Percentiles rank a stretch among this genome's conserved stretches.
These are phyloP conservation scores for Channallabes apus DNA, from an alignment of 2,797 vertebrate species.

Conservation along the genomic window DNA sequence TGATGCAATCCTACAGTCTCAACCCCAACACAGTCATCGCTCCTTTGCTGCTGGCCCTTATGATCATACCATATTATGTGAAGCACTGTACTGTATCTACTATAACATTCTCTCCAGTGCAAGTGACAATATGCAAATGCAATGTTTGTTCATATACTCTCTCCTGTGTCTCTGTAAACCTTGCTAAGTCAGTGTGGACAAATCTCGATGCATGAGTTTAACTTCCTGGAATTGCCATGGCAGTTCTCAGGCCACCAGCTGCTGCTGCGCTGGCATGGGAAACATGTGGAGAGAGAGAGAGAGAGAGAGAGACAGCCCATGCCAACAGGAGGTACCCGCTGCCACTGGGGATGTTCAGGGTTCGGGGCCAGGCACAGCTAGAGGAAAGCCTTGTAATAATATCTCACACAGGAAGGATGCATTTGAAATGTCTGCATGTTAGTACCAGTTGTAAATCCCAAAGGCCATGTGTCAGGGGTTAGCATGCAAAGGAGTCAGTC, in stretches of 20 bases:
- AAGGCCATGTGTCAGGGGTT: conserved; percentile 29
- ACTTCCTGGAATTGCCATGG: conserved; percentile 32
- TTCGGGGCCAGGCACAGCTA: conserved; percentile 49
- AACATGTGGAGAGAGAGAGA: conserved; percentile 55
- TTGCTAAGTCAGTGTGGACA: conserved; percentile 13
- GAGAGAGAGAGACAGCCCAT: conserved; percentile 8
- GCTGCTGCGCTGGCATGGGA: conserved; percentile 61
- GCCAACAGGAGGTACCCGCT: conserved; percentile 65
- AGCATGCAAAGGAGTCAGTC: conserved; percentile 21
- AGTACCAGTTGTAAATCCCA: conserved; percentile 33
- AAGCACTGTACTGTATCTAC: background rate
- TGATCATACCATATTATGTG: background rate
- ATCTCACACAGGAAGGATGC: conserved; percentile 74
- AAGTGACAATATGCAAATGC: background rate
- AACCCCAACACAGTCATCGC: background rate
- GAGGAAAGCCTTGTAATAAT: conserved; percentile 68
- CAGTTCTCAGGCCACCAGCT: conserved; percentile 60
- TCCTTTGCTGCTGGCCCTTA: background rate
- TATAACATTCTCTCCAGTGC: background rate
- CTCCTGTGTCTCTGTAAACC: conserved; percentile 19
- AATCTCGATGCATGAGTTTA: conserved; percentile 23
- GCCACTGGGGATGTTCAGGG: conserved; percentile 45
- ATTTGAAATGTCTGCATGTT: conserved; percentile 41
- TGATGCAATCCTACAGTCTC: background rate
- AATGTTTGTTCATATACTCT: conserved; percentile 17